Percentiles rank a stretch among this genome's conserved stretches.
Evolutionary conservation across 2,113 vertebrate genomes (phyloP).

Genomic region (Varanus komodoensis): DNA sequence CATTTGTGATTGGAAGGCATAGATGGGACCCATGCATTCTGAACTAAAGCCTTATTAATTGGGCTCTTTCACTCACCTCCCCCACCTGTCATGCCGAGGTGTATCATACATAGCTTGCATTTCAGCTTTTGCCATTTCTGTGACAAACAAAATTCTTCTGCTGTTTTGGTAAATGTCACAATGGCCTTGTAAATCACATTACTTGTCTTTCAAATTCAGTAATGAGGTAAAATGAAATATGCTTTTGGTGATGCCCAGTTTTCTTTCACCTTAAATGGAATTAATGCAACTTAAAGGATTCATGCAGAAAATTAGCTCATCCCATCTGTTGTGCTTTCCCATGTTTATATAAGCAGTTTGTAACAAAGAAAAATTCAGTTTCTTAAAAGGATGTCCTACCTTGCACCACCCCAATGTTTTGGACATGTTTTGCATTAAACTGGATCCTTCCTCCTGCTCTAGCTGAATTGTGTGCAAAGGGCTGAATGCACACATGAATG

Average conservation of each 20-base stretch:
- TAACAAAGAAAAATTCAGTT: constrained; percentile 2
- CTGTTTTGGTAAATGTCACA: background rate
- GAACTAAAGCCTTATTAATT: background rate
- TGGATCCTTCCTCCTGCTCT: constrained; percentile 32
- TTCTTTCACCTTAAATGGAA: background rate
- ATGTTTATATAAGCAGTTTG: background rate
- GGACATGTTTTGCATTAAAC: constrained; percentile 32
- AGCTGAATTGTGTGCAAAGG: constrained; percentile 42
- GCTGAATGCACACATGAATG: constrained; percentile 30
- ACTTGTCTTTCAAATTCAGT: constrained; percentile 29
- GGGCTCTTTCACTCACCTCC: background rate
- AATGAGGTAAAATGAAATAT: background rate
- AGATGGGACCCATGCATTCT: constrained; percentile 3
- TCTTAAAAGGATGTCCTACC: background rate
- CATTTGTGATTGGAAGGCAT: background rate
- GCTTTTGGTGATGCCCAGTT: background rate
- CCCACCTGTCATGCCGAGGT: background rate
- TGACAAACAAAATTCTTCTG: constrained; percentile 19
- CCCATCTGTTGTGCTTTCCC: background rate
- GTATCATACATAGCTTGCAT: background rate
- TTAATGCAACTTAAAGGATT: background rate
- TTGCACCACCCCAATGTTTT: background rate
- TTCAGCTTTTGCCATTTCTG: constrained; percentile 22
- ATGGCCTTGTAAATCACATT: constrained; percentile 16
- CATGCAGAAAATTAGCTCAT: background rate